Conservation (phyloP, 2,113 vertebrate genomes). For the Parus major region DNA sequence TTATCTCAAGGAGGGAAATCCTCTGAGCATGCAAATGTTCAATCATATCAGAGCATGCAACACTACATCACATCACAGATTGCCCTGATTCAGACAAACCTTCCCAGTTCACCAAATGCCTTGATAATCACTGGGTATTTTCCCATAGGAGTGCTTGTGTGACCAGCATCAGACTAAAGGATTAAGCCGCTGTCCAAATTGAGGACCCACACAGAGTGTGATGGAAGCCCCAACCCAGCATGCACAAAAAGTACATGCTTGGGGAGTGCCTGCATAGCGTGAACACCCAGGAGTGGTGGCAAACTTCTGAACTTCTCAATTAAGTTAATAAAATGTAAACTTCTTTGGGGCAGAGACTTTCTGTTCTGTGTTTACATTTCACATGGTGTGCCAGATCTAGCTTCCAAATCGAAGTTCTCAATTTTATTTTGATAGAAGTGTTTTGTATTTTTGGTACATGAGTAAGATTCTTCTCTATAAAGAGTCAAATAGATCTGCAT, state of each 20-base stretch:
- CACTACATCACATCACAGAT: neutral
- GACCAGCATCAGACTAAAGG: neutral
- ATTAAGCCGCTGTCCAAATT: neutral
- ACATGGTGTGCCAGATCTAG: neutral
- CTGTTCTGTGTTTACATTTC: neutral
- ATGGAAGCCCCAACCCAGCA: neutral
- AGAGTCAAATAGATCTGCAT: neutral
- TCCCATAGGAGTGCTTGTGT: neutral
- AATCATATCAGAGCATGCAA: neutral
- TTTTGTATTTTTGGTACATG: neutral
- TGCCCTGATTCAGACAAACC: neutral
- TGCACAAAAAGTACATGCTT: rapidly evolving
- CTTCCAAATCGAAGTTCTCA: neutral
- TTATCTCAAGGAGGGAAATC: neutral
- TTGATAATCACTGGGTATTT: neutral
- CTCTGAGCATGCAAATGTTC: neutral
- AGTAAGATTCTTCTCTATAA: neutral
- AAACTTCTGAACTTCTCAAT: neutral
- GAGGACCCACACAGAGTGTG: rapidly evolving
- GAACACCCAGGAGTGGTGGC: rapidly evolving
- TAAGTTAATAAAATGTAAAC: neutral
- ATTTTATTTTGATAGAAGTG: neutral
- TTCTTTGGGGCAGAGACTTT: neutral
- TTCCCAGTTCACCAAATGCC: neutral
- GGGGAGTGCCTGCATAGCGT: neutral